phyloP scores from a whole-genome alignment of 1,140 invertebrate species.

The Trypoxylus dichotomus region DNA sequence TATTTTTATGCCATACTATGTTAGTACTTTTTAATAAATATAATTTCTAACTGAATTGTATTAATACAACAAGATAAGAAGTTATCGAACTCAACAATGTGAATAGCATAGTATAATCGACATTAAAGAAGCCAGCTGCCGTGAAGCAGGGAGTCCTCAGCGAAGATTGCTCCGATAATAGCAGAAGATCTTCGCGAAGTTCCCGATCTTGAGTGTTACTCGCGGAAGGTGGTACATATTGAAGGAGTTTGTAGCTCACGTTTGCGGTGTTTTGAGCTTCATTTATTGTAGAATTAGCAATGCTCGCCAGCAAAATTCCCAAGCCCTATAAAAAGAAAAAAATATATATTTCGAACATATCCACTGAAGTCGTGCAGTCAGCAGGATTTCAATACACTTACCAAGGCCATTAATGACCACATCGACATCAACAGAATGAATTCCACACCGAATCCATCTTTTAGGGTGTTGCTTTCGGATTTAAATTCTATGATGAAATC shows the following conservation, averaged over 20 bases:
- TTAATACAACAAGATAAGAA: conserved; percentile 21
- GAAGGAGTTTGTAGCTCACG: not conserved
- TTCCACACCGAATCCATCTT: not conserved
- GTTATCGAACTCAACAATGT: conserved; percentile 22
- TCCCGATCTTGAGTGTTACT: not conserved
- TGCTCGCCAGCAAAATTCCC: not conserved
- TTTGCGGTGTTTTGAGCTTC: not conserved
- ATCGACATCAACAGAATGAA: not conserved
- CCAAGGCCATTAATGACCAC: not conserved
- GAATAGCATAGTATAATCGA: conserved; percentile 28
- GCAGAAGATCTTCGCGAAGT: conserved; percentile 9
- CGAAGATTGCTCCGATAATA: conserved; percentile 15
- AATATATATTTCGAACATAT: too few species aligned
- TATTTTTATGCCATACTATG: too few species aligned
- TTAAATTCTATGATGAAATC: conserved; percentile 17
- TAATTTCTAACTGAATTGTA: conserved; percentile 10
- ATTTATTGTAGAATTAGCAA: not conserved
- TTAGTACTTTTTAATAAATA: too few species aligned
- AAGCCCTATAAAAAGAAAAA: not conserved
- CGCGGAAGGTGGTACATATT: not conserved
- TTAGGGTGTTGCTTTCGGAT: not conserved
- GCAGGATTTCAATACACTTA: not conserved
- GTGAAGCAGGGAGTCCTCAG: conserved; percentile 20
- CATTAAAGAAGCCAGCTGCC: conserved; percentile 27
- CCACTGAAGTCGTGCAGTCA: too few species aligned